Conservation (phyloP, 2,888 invertebrate species). For the Zhuqinia jingwanae region DNA sequence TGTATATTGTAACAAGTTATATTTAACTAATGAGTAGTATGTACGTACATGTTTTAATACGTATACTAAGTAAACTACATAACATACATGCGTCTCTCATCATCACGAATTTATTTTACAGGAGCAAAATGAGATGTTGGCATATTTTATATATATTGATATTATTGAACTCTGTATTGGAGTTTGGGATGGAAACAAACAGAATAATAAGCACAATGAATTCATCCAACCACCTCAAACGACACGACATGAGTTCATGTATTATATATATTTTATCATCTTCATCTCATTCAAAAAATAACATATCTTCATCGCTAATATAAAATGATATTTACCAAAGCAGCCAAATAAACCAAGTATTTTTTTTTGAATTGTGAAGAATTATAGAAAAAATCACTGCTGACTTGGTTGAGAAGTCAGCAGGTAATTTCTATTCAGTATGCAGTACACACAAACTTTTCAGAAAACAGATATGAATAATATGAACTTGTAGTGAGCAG, state of each 20-base stretch:
- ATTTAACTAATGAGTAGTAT: no score
- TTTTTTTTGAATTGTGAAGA: not conserved
- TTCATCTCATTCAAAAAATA: not conserved
- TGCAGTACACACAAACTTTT: constrained; percentile 1
- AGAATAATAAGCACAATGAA: not conserved
- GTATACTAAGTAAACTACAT: no score
- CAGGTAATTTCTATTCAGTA: constrained; percentile 17
- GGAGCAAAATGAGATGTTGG: no score
- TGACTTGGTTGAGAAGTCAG: not conserved
- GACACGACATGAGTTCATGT: constrained; percentile 7
- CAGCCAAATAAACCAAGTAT: not conserved
- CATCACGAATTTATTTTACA: no score
- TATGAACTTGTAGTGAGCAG: constrained; percentile 23
- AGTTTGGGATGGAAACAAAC: constrained; percentile 7
- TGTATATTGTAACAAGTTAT: no score
- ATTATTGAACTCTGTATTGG: constrained; percentile 15
- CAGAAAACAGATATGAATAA: not conserved
- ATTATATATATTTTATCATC: not conserved
- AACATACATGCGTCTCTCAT: no score
- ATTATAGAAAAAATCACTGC: not conserved
- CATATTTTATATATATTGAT: no score
- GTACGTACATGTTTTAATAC: no score
- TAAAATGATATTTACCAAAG: constrained; percentile 15
- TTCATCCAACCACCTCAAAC: not conserved
- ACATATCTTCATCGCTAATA: not conserved